Base-by-base conservation (phyloP, 2,888 invertebrate genomes). In the Heteromurus nitidus region DNA sequence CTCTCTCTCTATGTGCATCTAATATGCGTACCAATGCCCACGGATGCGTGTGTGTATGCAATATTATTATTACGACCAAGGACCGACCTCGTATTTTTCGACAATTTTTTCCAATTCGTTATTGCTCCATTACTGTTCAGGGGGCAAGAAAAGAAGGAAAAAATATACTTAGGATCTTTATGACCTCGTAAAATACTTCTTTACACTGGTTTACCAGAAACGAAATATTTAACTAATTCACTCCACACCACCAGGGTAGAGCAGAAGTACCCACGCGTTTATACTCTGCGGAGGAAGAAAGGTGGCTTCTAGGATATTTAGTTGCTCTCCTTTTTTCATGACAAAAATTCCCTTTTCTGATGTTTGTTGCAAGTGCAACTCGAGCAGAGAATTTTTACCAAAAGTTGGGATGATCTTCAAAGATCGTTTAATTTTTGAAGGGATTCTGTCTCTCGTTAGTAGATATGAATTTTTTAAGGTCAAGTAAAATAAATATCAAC, bases 151-250 rank as follows among this genome's bases (percentile, higher is more conserved):
- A n/a, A n/a, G n/a, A n/a, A n/a, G n/a, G n/a, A n/a, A n/a, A n/a
- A 74, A 70, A 36, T 36, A 47, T 69, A 69, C 60, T 69, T 74
- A 65, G 83, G 74, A 79, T 84, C 85, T 86, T 86, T 86, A 86
- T 85, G 85, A 79, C 79, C 83, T 83, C 86, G 79, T 86, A 86
- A 86, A 84, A 83, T 82, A 84, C 83, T 82, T 83, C n/a, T 85
- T 82, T 80, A 77, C 82, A 55, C 74, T 44, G 1, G 30, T 2
- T 24, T 31, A 67, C 36, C 44, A 69, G 53, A 53, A 50, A 9
- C 28, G 26, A 31, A 11, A n/a, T 47, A n/a, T 47, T 24, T 64
- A 2, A 64, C 64, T 64, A 64, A 64, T 64, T 64, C 24, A 18
- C 64, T 62, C 36, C 20, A 18, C 13, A 5, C 13, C 36, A 9